A percentile compares a stretch with the other conserved stretches of the same genome.
Evolutionary conservation across 1,140 invertebrate species (phyloP).

Genomic region (Zaprionus ornatus): DNA sequence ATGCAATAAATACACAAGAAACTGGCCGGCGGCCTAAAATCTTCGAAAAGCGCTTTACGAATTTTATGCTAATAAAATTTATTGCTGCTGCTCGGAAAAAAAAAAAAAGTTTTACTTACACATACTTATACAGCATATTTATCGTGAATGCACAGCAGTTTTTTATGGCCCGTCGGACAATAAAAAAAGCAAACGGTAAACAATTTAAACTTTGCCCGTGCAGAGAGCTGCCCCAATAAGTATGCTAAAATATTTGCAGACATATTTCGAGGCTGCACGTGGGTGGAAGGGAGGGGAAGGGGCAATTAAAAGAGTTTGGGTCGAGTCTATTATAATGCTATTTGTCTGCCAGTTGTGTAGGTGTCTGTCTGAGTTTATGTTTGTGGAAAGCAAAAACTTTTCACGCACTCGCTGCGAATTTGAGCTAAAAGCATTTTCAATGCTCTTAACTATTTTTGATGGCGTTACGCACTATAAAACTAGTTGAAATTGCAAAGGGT

Average conservation of each 20-base stretch:
- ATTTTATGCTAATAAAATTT: constrained; percentile 69
- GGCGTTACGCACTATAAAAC: constrained; percentile 73
- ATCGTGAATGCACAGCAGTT: constrained; percentile 56
- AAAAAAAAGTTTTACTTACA: constrained; percentile 34
- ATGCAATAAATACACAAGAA: constrained; percentile 27
- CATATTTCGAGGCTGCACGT: not conserved
- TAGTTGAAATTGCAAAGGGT: constrained; percentile 9
- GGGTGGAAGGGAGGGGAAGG: not conserved
- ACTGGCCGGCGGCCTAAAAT: constrained; percentile 45
- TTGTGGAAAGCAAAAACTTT: constrained; percentile 48
- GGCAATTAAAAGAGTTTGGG: constrained; percentile 16
- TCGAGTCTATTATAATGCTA: constrained; percentile 60
- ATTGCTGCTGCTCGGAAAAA: constrained; percentile 22
- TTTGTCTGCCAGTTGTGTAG: constrained; percentile 37
- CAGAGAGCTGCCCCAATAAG: constrained; percentile 28
- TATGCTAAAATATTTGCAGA: constrained; percentile 33
- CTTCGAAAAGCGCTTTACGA: constrained; percentile 52
- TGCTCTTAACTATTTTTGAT: constrained; percentile 79
- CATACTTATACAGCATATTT: constrained; percentile 57
- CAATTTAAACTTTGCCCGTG: constrained; percentile 52
- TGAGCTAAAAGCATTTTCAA: constrained; percentile 76
- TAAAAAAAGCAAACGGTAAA: constrained; percentile 49
- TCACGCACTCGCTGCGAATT: constrained; percentile 58
- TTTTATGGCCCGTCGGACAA: constrained; percentile 26
- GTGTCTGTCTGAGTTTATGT: not conserved